Evolutionary conservation across 2,888 invertebrate species (phyloP).

Genomic region (Amiota minor): DNA sequence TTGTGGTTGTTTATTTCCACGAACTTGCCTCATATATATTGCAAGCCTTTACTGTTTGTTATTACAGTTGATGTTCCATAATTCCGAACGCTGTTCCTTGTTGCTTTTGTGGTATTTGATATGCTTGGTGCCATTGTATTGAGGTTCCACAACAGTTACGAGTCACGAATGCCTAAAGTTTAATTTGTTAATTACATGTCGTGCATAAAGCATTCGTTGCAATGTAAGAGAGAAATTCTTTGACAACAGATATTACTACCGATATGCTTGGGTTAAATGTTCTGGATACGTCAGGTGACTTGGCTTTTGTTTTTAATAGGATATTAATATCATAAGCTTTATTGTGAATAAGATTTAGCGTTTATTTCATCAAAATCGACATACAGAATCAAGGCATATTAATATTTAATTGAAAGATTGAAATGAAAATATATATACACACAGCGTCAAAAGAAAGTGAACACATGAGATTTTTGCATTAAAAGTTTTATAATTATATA

Average conservation of each 20-base stretch:
- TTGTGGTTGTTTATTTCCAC: not conserved
- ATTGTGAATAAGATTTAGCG: no score
- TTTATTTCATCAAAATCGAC: no score
- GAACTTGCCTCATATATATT: not conserved
- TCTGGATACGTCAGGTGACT: not conserved
- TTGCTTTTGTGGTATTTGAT: slow-evolving; percentile 1
- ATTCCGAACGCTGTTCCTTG: not conserved
- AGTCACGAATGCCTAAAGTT: not conserved
- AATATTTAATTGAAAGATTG: no score
- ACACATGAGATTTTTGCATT: no score
- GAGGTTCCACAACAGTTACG: not conserved
- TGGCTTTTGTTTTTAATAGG: no score
- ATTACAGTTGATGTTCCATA: not conserved
- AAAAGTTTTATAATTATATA: no score
- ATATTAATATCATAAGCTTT: no score
- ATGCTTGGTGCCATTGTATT: not conserved
- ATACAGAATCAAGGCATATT: no score
- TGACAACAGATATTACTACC: not conserved
- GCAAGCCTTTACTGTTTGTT: not conserved
- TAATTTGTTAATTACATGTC: no score
- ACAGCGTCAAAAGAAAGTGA: no score
- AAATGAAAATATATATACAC: no score
- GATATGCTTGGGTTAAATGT: not conserved
- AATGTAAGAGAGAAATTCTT: not conserved
- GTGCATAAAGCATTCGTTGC: not conserved